These are phyloP conservation scores for Trichechus manatus DNA, from an alignment of 2,113 vertebrate genomes.

Conservation along the genomic window DNA sequence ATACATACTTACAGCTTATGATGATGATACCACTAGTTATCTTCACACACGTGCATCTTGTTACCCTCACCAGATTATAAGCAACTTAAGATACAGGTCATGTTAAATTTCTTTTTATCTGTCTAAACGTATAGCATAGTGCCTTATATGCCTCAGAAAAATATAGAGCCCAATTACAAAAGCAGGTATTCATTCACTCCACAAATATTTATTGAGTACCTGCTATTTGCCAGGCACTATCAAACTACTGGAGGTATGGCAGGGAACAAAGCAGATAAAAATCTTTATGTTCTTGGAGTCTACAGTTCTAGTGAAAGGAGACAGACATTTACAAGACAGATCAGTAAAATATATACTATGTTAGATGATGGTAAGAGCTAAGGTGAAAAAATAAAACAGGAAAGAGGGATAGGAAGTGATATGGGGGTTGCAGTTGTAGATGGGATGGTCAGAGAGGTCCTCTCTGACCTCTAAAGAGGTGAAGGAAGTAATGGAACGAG, in stretches of 20 bases:
- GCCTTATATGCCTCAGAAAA: conserved; percentile 2
- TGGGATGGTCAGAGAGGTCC: not conserved
- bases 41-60: not conserved
- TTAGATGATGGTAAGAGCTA: conserved; percentile 23
- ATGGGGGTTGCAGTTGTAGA: not conserved
- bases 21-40: not conserved
- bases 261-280: not conserved
- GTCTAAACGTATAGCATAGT: not conserved
- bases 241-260: not conserved
- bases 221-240: not conserved
- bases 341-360: not conserved
- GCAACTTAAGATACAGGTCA: not conserved
- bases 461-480: not conserved
- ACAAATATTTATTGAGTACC: not conserved
- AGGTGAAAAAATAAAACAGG: conserved; percentile 40
- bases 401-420: not conserved
- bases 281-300: not conserved
- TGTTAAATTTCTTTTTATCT: conserved; percentile 22
- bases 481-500: not conserved
- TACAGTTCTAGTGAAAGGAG: not conserved
- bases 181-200: not conserved
- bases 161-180: conserved; percentile 2
- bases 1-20: not conserved
- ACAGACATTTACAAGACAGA: conserved; percentile 19
- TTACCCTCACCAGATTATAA: conserved; percentile 51